These are phyloP conservation scores for Campoplex capitator DNA, from an alignment of 2,888 invertebrate genomes.

Conservation along the genomic window DNA sequence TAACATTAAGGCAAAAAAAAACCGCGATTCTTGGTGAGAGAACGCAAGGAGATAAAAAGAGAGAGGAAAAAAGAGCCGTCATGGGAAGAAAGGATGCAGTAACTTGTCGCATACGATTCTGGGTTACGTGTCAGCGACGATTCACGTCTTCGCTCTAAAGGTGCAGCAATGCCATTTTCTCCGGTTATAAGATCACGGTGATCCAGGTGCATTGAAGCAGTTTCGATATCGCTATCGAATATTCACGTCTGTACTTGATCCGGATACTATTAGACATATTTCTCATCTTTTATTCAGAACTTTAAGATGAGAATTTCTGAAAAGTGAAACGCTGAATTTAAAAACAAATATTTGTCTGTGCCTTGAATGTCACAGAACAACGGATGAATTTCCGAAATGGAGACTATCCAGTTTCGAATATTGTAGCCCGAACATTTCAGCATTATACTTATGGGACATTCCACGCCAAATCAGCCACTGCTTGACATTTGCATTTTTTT, in stretches of 20 bases:
- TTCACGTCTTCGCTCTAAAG: conserved; percentile 4
- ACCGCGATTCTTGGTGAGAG: not conserved
- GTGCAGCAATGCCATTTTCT: conserved; percentile 55
- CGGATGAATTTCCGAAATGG: too few species aligned
- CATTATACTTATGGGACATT: too few species aligned
- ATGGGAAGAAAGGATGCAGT: conserved; percentile 2
- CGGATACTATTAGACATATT: conserved; percentile 38
- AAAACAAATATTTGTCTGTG: not conserved
- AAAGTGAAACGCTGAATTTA: not conserved
- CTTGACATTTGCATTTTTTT: too few species aligned
- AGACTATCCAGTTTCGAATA: too few species aligned
- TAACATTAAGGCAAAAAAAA: conserved; percentile 15
- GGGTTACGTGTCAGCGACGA: conserved; percentile 39
- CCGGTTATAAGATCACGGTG: conserved; percentile 22
- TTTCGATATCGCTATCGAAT: conserved; percentile 44
- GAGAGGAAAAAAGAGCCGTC: not conserved
- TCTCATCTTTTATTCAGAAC: conserved; percentile 6
- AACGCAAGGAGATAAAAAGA: conserved; percentile 11
- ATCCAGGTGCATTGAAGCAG: conserved; percentile 35
- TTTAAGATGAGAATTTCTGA: not conserved
- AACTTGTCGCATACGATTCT: conserved; percentile 50
- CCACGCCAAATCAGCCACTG: too few species aligned
- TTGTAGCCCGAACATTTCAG: too few species aligned
- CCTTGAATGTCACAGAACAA: too few species aligned
- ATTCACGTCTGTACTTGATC: conserved; percentile 26